Base-by-base conservation (phyloP, 2,888 invertebrate species). In the Rhorus exstirpatorius region DNA sequence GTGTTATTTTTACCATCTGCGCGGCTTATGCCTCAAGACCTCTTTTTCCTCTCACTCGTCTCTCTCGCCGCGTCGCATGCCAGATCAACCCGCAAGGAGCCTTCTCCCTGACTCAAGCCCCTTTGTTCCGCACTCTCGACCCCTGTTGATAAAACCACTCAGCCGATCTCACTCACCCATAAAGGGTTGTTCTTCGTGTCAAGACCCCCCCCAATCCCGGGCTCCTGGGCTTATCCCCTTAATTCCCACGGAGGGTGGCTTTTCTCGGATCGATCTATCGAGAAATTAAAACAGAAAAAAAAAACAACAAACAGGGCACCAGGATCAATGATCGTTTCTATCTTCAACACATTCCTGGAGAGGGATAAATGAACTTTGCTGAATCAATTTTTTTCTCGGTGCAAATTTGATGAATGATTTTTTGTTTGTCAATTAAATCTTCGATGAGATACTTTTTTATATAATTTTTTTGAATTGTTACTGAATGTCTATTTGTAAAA, bases 101-200 rank as follows among this genome's bases (percentile, higher is more conserved):
- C 1, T 41, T 21, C n/a, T n/a, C n/a, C n/a, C n/a, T n/a, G n/a
- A n/a, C n/a, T n/a, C n/a, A n/a, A n/a, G 60, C 63, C 70, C 71
- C 70, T 75, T 79, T 49, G 41, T 55, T 26, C 58, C 55, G 26
- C 60, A 53, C 63, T 41, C 55, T 55, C 79, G 58, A 75, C 82
- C 82, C 82, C 75, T 65, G 79, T 60, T 70, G 82, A 82, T 82
- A 79, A 82, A 79, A 79, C 79, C 82, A 82, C 82, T 82, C 79
- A 79, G 65, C 79, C 75, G 60, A 51, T n/a, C 17, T 51, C 60
- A 75, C 70, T 67, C 60, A 75, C 60, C 70, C 21, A 70, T 49
- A 67, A 76, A 70, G 78, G 77, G 35, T 58, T 61, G 60, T 68
- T 74, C 41, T 12, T 31, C 46, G 55, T 51, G 72, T 78, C 74